Conservation (phyloP, 2,797 vertebrate species). For the Halcyon chelicuti region DNA sequence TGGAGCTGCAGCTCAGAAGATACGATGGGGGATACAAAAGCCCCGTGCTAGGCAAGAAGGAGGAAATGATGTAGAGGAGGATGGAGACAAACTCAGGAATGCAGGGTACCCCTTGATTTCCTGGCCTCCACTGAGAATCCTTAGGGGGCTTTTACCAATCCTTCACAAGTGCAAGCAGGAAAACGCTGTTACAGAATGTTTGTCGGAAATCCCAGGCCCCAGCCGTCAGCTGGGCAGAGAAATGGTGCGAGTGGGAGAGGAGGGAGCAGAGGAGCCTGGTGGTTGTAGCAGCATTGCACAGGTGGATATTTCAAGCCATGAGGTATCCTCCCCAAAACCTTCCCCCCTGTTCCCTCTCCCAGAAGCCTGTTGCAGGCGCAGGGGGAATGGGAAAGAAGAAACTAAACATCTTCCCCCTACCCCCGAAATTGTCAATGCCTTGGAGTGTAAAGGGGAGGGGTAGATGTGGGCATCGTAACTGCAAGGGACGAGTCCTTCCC, state of each 20-base stretch:
- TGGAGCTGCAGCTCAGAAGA: not conserved
- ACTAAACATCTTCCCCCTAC: not conserved
- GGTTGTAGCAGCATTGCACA: not conserved
- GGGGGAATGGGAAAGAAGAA: not conserved
- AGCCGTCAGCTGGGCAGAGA: not conserved
- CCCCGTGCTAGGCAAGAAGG: not conserved
- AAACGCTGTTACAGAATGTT: not conserved
- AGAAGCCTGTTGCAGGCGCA: not conserved
- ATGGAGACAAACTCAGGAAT: not conserved
- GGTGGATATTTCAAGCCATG: slow-evolving; percentile 40
- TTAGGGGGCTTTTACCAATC: not conserved
- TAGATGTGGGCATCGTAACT: not conserved
- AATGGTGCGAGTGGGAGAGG: not conserved
- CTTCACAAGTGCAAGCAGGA: not conserved
- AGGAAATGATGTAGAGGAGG: not conserved
- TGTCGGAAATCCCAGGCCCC: not conserved
- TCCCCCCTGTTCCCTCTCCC: not conserved
- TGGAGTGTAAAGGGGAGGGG: not conserved
- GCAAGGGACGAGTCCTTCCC: not conserved
- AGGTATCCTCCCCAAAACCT: slow-evolving; percentile 8
- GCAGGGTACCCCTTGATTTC: not conserved
- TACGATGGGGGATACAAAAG: not conserved
- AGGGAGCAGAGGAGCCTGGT: not conserved
- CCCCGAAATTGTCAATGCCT: not conserved
- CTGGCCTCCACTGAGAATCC: not conserved